phyloP scores from a whole-genome alignment of 2,888 invertebrate species.

The Caenorhabditis plicata region DNA sequence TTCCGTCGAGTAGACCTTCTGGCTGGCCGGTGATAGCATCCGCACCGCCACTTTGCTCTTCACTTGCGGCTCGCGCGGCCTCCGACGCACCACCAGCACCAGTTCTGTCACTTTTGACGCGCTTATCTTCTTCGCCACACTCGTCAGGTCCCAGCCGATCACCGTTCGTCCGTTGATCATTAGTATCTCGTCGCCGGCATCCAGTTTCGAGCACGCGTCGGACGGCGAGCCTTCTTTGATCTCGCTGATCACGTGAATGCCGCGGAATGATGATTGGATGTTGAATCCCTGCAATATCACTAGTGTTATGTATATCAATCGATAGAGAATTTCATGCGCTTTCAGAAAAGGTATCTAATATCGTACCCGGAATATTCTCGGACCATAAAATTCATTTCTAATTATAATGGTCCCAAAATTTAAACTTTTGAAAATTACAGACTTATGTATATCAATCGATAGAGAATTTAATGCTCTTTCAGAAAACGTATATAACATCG shows the following conservation, averaged over 20 bases:
- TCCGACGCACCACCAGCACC: slow-evolving; percentile 81
- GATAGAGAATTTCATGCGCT: too few species aligned
- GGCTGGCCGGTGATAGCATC: slow-evolving; percentile 40
- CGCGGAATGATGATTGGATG: slow-evolving; percentile 82
- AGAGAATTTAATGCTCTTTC: too few species aligned
- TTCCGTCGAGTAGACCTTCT: slow-evolving; percentile 25
- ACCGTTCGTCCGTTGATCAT: slow-evolving; percentile 76
- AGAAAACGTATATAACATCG: too few species aligned
- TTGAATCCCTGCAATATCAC: slow-evolving; percentile 76
- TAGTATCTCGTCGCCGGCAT: slow-evolving; percentile 92
- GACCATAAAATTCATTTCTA: too few species aligned
- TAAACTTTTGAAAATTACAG: too few species aligned
- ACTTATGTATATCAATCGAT: too few species aligned
- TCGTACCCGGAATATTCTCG: too few species aligned
- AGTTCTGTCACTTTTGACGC: slow-evolving; percentile 69
- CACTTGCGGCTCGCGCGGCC: slow-evolving; percentile 36
- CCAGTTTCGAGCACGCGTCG: slow-evolving; percentile 86
- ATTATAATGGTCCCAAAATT: too few species aligned
- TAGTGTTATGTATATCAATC: too few species aligned
- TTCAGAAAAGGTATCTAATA: too few species aligned
- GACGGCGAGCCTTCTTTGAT: slow-evolving; percentile 87
- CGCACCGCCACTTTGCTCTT: slow-evolving; percentile 27
- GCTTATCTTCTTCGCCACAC: slow-evolving; percentile 44
- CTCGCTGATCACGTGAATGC: slow-evolving; percentile 79
- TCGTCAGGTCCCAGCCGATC: slow-evolving; percentile 49